Evolutionary conservation across 1,140 invertebrate species (phyloP).

Genomic region (Pachypsylla venusta): DNA sequence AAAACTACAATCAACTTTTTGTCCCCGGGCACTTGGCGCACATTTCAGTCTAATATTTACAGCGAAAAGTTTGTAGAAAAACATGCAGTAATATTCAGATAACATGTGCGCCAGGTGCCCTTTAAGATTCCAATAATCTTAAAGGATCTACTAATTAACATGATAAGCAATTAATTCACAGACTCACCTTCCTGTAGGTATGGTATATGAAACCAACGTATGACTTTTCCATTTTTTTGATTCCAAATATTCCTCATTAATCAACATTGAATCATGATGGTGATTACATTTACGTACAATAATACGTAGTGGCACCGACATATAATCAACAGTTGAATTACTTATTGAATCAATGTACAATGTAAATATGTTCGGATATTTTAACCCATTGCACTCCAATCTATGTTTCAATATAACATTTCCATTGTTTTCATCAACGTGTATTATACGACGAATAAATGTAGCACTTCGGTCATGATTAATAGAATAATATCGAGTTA

Average conservation of each 20-base stretch:
- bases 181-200: conserved; percentile 39
- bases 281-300: conserved; percentile 53
- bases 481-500: conserved; percentile 35
- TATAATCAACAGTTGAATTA: conserved; percentile 65
- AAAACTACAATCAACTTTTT: too few relatives aligned
- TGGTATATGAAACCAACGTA: conserved; percentile 64
- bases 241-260: conserved; percentile 32
- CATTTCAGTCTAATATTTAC: too few relatives aligned
- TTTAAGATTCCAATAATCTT: too few relatives aligned
- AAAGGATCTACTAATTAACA: too few relatives aligned
- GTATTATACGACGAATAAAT: conserved; percentile 59
- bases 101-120: too few relatives aligned
- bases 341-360: conserved; percentile 72
- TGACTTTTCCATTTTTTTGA: conserved; percentile 70
- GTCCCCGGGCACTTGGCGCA: too few relatives aligned
- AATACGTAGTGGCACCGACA: conserved; percentile 60
- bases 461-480: conserved; percentile 60
- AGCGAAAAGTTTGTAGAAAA: too few relatives aligned
- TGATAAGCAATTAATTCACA: too few relatives aligned
- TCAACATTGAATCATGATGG: conserved; percentile 21
- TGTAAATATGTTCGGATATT: conserved; percentile 68
- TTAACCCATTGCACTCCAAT: conserved; percentile 61
- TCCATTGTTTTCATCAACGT: conserved; percentile 55
- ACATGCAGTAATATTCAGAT: too few relatives aligned
- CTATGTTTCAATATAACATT: conserved; percentile 52